These are phyloP conservation scores for Syndactyla subalaris DNA, from an alignment of 2,797 vertebrate genomes.

Conservation along the genomic window DNA sequence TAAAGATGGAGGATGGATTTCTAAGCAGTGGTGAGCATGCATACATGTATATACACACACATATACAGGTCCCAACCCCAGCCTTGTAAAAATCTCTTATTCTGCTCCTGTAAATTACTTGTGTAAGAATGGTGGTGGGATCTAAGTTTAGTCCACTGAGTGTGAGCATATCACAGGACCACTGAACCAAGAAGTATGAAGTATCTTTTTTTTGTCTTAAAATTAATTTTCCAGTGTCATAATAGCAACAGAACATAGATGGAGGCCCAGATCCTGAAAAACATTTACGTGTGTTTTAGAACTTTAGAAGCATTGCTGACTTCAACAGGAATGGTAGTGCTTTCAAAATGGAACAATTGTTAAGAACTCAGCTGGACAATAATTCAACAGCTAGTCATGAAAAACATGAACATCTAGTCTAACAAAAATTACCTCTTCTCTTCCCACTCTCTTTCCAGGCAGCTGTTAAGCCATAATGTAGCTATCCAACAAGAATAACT, in stretches of 20 bases:
- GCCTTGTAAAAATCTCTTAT: background rate
- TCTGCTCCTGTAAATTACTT: background rate
- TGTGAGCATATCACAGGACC: background rate
- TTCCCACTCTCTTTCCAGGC: background rate
- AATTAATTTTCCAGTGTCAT: background rate
- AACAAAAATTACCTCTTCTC: background rate
- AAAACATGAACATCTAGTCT: background rate
- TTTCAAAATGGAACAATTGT: background rate
- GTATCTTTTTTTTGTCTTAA: background rate
- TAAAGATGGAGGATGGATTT: background rate
- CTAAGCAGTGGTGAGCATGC: background rate
- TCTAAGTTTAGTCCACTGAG: background rate
- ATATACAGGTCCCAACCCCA: background rate
- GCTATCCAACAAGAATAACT: background rate
- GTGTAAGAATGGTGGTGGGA: background rate
- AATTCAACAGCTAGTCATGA: background rate
- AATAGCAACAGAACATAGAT: background rate
- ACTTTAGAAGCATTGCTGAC: background rate
- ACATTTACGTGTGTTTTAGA: background rate
- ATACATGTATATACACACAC: rapidly evolving
- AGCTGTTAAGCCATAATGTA: background rate
- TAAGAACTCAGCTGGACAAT: background rate
- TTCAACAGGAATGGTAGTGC: background rate
- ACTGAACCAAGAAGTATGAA: background rate
- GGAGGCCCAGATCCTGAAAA: background rate